These are phyloP conservation scores for Sylvicola cinctus DNA, from an alignment of 2,888 invertebrate genomes.

Conservation along the genomic window DNA sequence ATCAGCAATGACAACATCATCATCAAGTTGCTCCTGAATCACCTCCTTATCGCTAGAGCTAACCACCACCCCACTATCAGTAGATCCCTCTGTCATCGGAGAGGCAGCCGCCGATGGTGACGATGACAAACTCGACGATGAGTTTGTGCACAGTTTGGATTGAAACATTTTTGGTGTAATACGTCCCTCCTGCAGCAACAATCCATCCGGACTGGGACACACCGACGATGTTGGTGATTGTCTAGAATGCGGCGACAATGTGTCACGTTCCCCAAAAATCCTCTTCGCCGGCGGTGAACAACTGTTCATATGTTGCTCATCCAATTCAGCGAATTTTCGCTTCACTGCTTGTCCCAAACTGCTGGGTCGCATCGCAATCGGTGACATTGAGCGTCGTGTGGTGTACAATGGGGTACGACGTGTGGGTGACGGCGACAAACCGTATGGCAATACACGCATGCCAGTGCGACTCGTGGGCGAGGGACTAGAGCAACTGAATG, in stretches of 20 bases:
- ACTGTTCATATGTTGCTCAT: conserved; percentile 14
- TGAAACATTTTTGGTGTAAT: conserved; percentile 25
- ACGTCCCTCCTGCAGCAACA: conserved; percentile 18
- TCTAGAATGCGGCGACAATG: conserved; percentile 19
- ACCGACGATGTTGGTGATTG: conserved; percentile 24
- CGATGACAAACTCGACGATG: conserved; percentile 15
- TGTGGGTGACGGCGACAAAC: conserved; percentile 51
- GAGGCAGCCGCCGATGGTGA: conserved; percentile 12
- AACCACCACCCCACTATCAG: no score
- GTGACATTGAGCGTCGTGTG: conserved; percentile 68
- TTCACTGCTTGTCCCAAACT: conserved; percentile 40
- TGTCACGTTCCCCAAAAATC: conserved; percentile 22
- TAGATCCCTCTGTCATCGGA: no score
- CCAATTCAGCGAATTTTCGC: conserved; percentile 26
- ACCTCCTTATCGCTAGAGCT: no score
- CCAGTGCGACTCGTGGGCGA: conserved; percentile 31
- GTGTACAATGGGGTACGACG: conserved; percentile 68
- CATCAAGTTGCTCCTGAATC: no score
- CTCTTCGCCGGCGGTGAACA: conserved; percentile 24
- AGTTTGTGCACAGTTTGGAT: conserved; percentile 20
- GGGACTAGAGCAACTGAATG: conserved; percentile 34
- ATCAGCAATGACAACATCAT: no score
- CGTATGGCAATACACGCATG: conserved; percentile 24
- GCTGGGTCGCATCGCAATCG: conserved; percentile 64
- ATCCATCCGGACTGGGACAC: conserved; percentile 24